phyloP scores from a whole-genome alignment of 2,113 vertebrate species.

The Hippocampus zosterae region DNA sequence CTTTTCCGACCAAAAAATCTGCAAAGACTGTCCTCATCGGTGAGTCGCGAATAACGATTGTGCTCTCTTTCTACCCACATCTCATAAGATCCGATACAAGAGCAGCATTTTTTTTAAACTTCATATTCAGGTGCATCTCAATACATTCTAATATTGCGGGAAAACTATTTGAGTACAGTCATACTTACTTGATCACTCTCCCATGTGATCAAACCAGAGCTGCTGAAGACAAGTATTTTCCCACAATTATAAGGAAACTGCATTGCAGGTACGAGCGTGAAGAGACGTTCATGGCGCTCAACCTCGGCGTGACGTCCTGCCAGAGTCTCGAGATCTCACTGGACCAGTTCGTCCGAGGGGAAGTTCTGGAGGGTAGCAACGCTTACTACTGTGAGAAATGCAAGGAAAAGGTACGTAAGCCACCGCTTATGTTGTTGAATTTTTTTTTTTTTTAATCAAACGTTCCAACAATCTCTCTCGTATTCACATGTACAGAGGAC shows the following conservation, averaged over 20 bases:
- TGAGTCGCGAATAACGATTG: conserved; percentile 32
- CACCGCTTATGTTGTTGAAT: neutral
- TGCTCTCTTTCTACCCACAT: neutral
- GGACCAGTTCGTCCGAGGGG: conserved; percentile 97
- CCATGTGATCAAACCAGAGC: too few species aligned
- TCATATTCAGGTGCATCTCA: too few species aligned
- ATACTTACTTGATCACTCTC: too few species aligned
- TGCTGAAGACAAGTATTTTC: neutral
- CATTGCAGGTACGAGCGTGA: conserved; percentile 88
- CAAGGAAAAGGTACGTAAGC: conserved; percentile 86
- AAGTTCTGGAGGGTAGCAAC: conserved; percentile 97
- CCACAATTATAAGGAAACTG: neutral
- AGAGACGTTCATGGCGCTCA: conserved; percentile 97
- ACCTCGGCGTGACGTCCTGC: conserved; percentile 95
- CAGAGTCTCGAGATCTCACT: conserved; percentile 97
- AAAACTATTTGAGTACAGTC: too few species aligned
- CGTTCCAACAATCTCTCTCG: neutral
- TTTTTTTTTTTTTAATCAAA: neutral
- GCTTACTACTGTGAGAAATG: conserved; percentile 99
- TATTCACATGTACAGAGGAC: conserved; percentile 77
- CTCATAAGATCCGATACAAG: too few species aligned
- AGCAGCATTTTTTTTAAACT: too few species aligned
- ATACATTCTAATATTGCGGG: too few species aligned
- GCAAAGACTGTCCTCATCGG: conserved; percentile 98
- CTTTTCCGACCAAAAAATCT: conserved; percentile 99